Percentiles rank a stretch among this genome's conserved stretches.
These are phyloP conservation scores for Brevipalpus yothersi DNA, from an alignment of 1,140 invertebrate genomes.

Conservation along the genomic window DNA sequence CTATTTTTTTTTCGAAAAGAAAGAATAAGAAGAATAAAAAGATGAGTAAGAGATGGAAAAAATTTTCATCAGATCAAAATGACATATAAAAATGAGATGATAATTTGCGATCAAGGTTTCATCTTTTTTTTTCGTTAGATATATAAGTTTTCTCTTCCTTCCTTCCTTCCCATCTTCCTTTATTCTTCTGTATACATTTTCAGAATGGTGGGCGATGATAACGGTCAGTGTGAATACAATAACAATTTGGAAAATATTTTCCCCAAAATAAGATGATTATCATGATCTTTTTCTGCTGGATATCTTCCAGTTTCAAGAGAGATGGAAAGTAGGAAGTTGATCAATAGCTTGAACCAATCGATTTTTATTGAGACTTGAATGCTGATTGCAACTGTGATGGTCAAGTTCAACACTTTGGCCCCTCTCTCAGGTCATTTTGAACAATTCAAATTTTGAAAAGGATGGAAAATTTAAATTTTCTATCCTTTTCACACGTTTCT, in stretches of 20 bases:
- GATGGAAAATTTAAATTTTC: too few species aligned
- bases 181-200: neutral
- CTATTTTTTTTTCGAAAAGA: neutral
- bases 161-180: neutral
- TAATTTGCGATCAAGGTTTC: neutral
- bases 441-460: too few species aligned
- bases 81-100: neutral
- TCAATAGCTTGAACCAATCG: too few species aligned
- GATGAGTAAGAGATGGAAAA: neutral
- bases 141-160: neutral
- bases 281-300: too few species aligned
- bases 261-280: too few species aligned
- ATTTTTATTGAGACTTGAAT: too few species aligned
- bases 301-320: too few species aligned
- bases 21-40: neutral
- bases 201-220: neutral
- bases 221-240: neutral
- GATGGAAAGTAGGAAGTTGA: too few species aligned
- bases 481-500: too few species aligned
- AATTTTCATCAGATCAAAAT: neutral
- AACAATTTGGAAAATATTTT: too few species aligned
- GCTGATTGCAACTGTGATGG: neutral
- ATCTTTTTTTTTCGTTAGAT: neutral
- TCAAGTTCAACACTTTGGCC: too few species aligned
- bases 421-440: too few species aligned